A percentile compares a stretch with the other conserved stretches of the same genome.
These are phyloP conservation scores for Drosophila melanica DNA, from an alignment of 1,140 invertebrate species.

Conservation along the genomic window DNA sequence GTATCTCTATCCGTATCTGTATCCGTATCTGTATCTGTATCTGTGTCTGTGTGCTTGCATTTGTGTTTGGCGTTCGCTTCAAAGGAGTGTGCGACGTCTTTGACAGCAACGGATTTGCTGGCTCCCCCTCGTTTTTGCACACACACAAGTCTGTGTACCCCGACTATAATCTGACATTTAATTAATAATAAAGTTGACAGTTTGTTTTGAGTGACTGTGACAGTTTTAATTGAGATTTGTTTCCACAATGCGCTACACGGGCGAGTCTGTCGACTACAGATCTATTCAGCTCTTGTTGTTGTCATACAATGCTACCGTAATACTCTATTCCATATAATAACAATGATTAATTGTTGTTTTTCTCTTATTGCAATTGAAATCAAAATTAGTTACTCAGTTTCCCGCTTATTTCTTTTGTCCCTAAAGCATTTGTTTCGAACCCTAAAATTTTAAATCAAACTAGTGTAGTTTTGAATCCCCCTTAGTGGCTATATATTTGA, in stretches of 20 bases:
- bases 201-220: slow-evolving; percentile 82
- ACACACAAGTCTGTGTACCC: slow-evolving; percentile 33
- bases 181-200: slow-evolving; percentile 83
- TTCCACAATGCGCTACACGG: slow-evolving; percentile 53
- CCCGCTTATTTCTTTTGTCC: too few species aligned
- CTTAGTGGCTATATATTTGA: slow-evolving; percentile 18
- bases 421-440: too few species aligned
- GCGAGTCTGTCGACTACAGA: slow-evolving; percentile 35
- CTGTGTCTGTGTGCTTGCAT: slow-evolving; percentile 28
- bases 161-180: slow-evolving; percentile 83
- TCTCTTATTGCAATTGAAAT: too few species aligned
- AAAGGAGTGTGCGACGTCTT: slow-evolving; percentile 72
- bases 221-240: slow-evolving; percentile 83
- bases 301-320: slow-evolving; percentile 26
- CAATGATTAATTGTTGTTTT: too few species aligned
- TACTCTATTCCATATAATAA: not conserved
- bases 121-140: slow-evolving; percentile 27
- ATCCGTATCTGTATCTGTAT: slow-evolving; percentile 22
- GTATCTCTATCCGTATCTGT: slow-evolving; percentile 24
- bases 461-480: too few species aligned
- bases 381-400: too few species aligned
- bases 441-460: too few species aligned
- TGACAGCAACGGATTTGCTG: slow-evolving; percentile 58
- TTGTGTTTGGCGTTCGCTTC: slow-evolving; percentile 52
- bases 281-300: slow-evolving; percentile 12